Conservation (phyloP, 1,140 invertebrate genomes). For the Akabosia matsudoensis region DNA sequence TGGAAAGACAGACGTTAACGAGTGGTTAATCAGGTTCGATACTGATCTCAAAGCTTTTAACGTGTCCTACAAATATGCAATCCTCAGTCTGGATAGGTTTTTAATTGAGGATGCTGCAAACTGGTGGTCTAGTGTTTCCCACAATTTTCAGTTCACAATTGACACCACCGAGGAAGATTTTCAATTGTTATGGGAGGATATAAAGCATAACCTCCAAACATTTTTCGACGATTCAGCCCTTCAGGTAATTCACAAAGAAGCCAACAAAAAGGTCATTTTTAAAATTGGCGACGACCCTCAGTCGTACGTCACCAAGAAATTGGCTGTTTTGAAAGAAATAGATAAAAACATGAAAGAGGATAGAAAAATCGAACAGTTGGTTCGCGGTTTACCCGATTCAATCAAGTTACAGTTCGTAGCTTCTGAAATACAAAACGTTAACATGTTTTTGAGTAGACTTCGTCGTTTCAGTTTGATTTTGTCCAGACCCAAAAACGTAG, state of each 20-base stretch:
- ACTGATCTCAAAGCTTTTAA: neutral
- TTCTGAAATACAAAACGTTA: neutral
- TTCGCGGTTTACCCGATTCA: neutral
- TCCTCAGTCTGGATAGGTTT: neutral
- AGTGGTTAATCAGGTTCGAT: neutral
- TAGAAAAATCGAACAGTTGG: neutral
- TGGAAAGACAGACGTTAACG: neutral
- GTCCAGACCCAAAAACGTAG: neutral
- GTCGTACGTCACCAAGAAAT: neutral
- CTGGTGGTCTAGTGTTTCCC: neutral
- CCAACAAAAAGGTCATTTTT: neutral
- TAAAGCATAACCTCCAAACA: neutral
- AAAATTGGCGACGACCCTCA: neutral
- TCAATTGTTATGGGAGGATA: neutral
- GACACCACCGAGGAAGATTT: neutral
- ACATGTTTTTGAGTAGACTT: neutral
- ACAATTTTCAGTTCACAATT: neutral
- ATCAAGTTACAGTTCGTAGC: neutral
- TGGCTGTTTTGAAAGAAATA: neutral
- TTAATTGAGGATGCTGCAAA: constrained; percentile 1
- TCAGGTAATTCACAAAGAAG: neutral
- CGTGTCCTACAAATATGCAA: neutral
- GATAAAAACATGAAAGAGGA: neutral
- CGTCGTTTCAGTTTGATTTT: neutral
- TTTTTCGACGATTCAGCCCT: constrained; percentile 9